These are phyloP conservation scores for Empis livida DNA, from an alignment of 2,888 invertebrate genomes.

Conservation along the genomic window DNA sequence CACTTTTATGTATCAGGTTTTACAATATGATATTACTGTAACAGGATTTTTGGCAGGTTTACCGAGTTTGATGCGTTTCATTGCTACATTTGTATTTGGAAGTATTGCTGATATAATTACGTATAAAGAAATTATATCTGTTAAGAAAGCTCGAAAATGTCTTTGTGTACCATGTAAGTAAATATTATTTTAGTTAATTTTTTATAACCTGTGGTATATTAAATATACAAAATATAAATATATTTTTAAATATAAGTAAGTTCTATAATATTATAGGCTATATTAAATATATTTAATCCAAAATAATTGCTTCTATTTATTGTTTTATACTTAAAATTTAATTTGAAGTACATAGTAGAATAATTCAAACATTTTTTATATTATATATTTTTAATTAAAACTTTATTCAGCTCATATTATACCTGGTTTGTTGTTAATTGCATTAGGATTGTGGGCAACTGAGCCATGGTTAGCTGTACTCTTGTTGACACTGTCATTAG, in stretches of 20 bases:
- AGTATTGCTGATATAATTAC: constrained; percentile 51
- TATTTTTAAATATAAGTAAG: too few relatives aligned
- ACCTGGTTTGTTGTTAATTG: constrained; percentile 41
- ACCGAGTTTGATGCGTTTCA: constrained; percentile 55
- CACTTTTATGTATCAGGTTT: constrained; percentile 26
- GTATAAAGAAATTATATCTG: constrained; percentile 33
- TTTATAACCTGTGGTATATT: too few relatives aligned
- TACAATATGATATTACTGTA: constrained; percentile 56
- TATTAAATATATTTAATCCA: too few relatives aligned
- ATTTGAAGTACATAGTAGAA: too few relatives aligned
- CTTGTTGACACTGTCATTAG: constrained; percentile 54
- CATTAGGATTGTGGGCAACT: constrained; percentile 47
- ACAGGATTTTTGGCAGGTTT: constrained; percentile 57
- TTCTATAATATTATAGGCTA: too few relatives aligned
- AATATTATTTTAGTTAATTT: too few relatives aligned
- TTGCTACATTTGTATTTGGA: constrained; percentile 58
- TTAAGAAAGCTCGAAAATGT: constrained; percentile 48
- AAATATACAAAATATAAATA: too few relatives aligned
- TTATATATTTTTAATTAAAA: background rate
- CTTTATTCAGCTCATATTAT: constrained; percentile 41
- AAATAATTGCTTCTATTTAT: too few relatives aligned
- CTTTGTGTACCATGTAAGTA: constrained; percentile 49
- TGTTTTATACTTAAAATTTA: too few relatives aligned
- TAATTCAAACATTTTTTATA: too few relatives aligned
- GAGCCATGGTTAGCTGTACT: constrained; percentile 48